Percentiles rank a stretch among this genome's conserved stretches.
Conservation (phyloP, 2,888 invertebrate species). For the Callosobruchus maculatus region DNA sequence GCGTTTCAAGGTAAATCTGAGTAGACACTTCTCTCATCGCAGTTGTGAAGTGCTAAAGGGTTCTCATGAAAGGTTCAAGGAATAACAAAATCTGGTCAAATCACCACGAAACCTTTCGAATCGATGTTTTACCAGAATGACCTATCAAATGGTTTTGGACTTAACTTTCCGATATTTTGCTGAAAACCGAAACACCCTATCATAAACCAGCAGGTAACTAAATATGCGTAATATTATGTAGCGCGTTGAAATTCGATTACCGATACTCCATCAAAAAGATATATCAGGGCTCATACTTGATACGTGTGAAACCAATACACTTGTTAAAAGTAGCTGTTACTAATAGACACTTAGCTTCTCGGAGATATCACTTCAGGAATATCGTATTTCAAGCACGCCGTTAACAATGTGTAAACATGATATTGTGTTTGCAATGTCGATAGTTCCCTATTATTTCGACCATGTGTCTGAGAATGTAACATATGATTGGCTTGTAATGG, state of each 20-base stretch:
- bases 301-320: slow-evolving; percentile 34
- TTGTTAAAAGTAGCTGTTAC: slow-evolving; percentile 45
- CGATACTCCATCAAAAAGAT: not conserved
- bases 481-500: not conserved
- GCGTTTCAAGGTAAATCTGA: too few relatives aligned
- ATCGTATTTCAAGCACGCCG: slow-evolving; percentile 38
- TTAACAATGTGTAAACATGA: slow-evolving; percentile 45
- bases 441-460: not conserved
- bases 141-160: too few relatives aligned
- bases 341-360: slow-evolving; percentile 46
- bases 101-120: too few relatives aligned
- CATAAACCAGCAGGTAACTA: not conserved
- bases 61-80: too few relatives aligned
- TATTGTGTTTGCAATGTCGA: slow-evolving; percentile 20
- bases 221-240: not conserved
- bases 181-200: too few relatives aligned
- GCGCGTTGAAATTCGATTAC: not conserved
- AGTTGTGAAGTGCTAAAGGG: too few relatives aligned
- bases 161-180: too few relatives aligned
- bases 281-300: not conserved
- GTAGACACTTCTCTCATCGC: too few relatives aligned
- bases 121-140: too few relatives aligned
- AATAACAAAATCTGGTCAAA: too few relatives aligned
- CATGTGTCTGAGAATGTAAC: not conserved
- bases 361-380: slow-evolving; percentile 43